Evolutionary conservation across 2,888 invertebrate genomes (phyloP), one percentile per base, ranked within the genome.

Genomic region (Caenorhabditis becei): DNA sequence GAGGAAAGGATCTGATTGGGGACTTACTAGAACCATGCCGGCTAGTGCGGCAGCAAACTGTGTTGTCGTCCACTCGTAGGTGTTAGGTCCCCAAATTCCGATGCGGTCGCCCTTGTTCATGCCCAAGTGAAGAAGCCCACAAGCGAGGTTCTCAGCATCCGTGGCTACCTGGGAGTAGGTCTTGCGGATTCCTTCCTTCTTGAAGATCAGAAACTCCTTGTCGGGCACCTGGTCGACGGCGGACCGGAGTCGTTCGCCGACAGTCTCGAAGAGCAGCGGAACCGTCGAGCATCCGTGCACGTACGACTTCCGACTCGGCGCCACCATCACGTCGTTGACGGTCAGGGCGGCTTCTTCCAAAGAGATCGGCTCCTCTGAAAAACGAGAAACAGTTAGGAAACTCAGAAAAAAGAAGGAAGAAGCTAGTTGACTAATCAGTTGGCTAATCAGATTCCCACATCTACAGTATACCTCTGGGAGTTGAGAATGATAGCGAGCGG

Each of bases 81-180:
- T 85, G 92, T 95, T 96, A 0, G 95, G 95, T 0, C 94, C 94
- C 95, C 95, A 95, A 24, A 96, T 92, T 0, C 94, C 96, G 2
- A 96, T 90, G 10, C 94, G 92, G 89, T 96, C 96, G 0, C 95
- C 95, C 32, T 92, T 93, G 69, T 93, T 91, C 20, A 96, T 88
- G 0, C 95, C 95, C 26, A 95, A 88, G 47, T 93, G 93, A n/a
- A 93, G 87, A 0, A 96, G 92, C 0, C 95, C 95, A 0, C 94
- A 94, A 0, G 95, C 95, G 3, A 95, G 89, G 67, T 92, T 92
- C 89, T 95, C 94, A 0, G 94, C 90, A 81, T 90, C 90, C 3
- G 84, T 82, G 44, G 89, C 77, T 18, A 91, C 85, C 75, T 90
- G 83, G 41, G 78, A 79, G 77, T 89, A 90, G 16, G 88, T 91